phyloP scores from a whole-genome alignment of 2,888 invertebrate species.

The Chrysina gloriosa region DNA sequence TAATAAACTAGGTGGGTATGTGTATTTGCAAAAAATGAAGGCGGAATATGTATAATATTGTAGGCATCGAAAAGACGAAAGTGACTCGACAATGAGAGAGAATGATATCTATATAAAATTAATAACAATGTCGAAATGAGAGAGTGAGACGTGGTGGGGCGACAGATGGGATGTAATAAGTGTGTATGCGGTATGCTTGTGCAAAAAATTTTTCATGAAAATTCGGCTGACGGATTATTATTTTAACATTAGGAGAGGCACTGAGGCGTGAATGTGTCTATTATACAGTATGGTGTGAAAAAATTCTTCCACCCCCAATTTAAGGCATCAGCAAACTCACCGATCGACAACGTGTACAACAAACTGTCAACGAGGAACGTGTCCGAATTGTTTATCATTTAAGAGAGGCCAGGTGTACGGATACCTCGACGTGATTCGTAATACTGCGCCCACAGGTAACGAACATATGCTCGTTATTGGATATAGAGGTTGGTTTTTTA shows the following conservation, averaged over 20 bases:
- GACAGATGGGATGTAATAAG: background rate
- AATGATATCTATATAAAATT: background rate
- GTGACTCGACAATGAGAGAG: background rate
- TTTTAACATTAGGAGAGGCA: background rate
- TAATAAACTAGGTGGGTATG: background rate
- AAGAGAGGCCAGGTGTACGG: constrained; percentile 46
- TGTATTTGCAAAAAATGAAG: background rate
- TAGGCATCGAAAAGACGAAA: background rate
- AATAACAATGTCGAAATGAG: background rate
- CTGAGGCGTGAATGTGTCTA: background rate
- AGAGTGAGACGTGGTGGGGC: background rate
- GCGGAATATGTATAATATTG: background rate
- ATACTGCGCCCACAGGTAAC: constrained; percentile 41
- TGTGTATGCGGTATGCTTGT: background rate
- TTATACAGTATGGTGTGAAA: background rate
- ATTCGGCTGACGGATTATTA: background rate
- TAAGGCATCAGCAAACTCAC: constrained; percentile 55
- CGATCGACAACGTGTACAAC: constrained; percentile 61
- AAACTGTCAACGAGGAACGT: constrained; percentile 61
- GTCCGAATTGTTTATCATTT: constrained; percentile 61
- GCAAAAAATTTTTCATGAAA: constrained; percentile 4
- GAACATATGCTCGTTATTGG: constrained; percentile 44
- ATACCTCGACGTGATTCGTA: constrained; percentile 44
- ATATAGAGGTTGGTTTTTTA: constrained; percentile 17
- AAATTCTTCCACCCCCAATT: constrained; percentile 23